Conservation (phyloP, 2,797 vertebrate species). For the Kryptolebias ocellatus region DNA sequence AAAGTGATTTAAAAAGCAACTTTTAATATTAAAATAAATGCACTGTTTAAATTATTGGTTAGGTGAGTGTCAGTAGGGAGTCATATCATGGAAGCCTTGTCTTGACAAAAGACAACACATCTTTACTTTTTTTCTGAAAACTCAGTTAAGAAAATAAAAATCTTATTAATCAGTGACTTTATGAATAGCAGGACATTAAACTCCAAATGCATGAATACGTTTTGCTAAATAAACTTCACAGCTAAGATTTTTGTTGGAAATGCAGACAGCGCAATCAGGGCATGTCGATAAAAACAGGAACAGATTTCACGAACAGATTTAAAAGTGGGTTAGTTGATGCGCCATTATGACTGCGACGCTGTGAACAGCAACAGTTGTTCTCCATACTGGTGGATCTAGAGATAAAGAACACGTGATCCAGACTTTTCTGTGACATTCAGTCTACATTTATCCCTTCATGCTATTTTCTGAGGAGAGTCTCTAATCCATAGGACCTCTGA, state of each 20-base stretch:
- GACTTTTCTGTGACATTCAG: conserved; percentile 10
- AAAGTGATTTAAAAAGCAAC: no score
- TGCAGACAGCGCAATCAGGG: conserved; percentile 5
- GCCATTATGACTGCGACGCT: conserved; percentile 11
- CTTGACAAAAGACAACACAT: neutral
- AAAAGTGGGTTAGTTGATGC: conserved; percentile 56
- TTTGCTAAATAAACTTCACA: no score
- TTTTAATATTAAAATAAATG: no score
- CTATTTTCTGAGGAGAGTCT: conserved; percentile 27
- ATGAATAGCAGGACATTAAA: neutral
- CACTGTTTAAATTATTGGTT: no score
- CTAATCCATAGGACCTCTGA: conserved; percentile 54
- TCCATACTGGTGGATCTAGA: conserved; percentile 8
- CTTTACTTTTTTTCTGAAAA: neutral
- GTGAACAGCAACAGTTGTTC: conserved; percentile 38
- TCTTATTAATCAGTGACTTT: no score
- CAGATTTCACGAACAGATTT: conserved; percentile 51
- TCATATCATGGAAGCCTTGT: neutral
- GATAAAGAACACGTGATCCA: conserved; percentile 25
- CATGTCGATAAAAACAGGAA: conserved; percentile 17
- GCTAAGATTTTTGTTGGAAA: neutral
- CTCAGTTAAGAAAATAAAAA: neutral
- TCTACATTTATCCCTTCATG: conserved; percentile 18
- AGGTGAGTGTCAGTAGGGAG: no score
- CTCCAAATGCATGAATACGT: neutral